A percentile compares a stretch with the other conserved stretches of the same genome.
phyloP scores from a whole-genome alignment of 2,113 vertebrate species.

The Corythornis cristatus region DNA sequence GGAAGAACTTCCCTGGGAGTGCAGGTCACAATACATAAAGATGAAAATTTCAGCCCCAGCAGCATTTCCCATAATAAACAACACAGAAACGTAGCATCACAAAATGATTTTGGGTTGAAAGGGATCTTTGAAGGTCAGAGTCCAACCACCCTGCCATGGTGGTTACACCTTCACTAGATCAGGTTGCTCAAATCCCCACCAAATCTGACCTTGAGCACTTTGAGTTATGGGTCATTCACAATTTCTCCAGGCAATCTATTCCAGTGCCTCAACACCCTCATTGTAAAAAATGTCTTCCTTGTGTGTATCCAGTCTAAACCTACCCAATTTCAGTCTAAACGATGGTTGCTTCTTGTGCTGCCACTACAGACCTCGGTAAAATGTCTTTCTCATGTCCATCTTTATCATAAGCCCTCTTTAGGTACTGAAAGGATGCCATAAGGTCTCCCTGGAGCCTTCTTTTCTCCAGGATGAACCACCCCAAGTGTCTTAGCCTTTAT shows the following conservation, averaged over 20 bases:
- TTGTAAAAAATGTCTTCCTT: not conserved
- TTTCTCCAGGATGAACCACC: not conserved
- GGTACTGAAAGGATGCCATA: not conserved
- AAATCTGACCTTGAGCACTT: not conserved
- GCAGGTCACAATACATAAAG: not conserved
- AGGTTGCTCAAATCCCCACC: not conserved
- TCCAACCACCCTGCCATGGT: not conserved
- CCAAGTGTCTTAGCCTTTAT: not conserved
- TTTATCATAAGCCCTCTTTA: not conserved
- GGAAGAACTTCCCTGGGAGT: not conserved
- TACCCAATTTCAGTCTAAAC: not conserved
- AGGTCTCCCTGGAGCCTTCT: not conserved
- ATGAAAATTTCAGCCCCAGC: not conserved
- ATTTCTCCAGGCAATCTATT: not conserved
- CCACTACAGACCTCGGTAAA: not conserved
- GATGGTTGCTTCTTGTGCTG: not conserved
- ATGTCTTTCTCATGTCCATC: not conserved
- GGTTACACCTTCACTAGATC: not conserved
- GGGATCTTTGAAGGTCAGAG: not conserved
- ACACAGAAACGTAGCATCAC: not conserved
- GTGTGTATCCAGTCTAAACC: not conserved
- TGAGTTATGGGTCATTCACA: fast-evolving
- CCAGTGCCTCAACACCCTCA: not conserved
- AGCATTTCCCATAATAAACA: not conserved
- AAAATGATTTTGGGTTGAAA: not conserved